Base-by-base conservation (phyloP, 30 jellyfish, hydroid and myxozoan species). In the Clytia hemisphaerica region DNA sequence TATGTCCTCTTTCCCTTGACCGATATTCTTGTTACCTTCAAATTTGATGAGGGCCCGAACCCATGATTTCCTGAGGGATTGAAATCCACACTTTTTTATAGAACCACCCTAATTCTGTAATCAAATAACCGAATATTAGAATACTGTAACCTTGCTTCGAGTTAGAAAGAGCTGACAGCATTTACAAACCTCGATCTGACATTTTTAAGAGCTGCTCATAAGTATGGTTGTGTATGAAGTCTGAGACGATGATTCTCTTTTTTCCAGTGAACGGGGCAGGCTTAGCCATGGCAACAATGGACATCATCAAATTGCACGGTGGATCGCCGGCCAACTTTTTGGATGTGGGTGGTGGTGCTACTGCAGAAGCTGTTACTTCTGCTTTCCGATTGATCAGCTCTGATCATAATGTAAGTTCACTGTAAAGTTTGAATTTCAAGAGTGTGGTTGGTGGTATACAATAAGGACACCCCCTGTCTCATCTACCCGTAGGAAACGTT, bases 341-440 rank as follows among this genome's bases (percentile, higher is more conserved):
- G 14, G 99, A 92, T 74, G 95, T 92, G 40, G 99, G 99, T 25
- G 99, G 99, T 14, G 99, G 99, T 10, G 99, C 99, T 3, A 92
- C 99, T 3, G 93, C 92, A 4, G 87, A 76, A 15, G 93, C 95
- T 4, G 99, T 92, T 4, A 78, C 95, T 9, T 78, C 95, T 21
- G 99, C 99, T 6, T 92, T 92, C 55, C 61, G 64, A 32, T 45
- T 92, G 16, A 92, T 92, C 71, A 92, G 93, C 57, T 67, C 94
- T 1, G 96, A 92, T 50, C 54, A 42, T 15, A 78, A 80, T 60
- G 95, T 85, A 79, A 45, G 95, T n/a, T n/a, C n/a, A n/a, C n/a
- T n/a, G n/a, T n/a, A n/a, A n/a, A n/a, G n/a, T n/a, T n/a, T n/a
- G n/a, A n/a, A n/a, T n/a, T n/a, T n/a, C n/a, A n/a, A n/a, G n/a